Base-by-base conservation (phyloP, 2,113 vertebrate species). In the Irena cyanogastra region DNA sequence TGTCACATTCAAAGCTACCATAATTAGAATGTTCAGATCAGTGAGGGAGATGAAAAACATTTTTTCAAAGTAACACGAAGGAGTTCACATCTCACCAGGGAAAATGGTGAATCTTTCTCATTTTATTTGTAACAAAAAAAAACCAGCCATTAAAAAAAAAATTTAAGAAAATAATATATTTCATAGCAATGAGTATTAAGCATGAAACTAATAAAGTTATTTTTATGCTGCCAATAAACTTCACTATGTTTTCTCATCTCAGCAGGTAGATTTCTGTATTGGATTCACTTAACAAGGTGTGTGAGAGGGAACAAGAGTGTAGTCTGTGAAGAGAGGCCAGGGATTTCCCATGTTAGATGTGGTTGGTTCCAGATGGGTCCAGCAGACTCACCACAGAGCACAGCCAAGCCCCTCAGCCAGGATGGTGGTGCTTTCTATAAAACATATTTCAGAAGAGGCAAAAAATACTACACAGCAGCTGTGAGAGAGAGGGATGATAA, bases 21-120 rank as follows among this genome's bases (percentile, higher is more conserved):
- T 66, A 94, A 87, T 83, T 91, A 69, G 47, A 82, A 37, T 31
- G 31, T 70, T 94, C 45, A 92, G 49, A 92, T 90, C 57, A 66
- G 16, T 1, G 1, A 87, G 39, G 21, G 27, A 90, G 37, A 87
- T 87, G 66, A 92, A 92, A 91, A 87, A 49, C 15, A 56, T 18
- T 90, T 95, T 83, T 83, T 90, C 49, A 86, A 93, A 87, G 57
- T 31, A 85, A 56, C 27, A 35, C 0, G 0, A n/a, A 79, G 24
- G 49, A 90, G 59, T 69, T 89, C 24, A 56, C 13, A 60, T 21
- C n/a, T 85, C 79, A 76, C 19, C 19, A 76, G 53, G 41, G 41
- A 19, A 88, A 92, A 79, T 13, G 4, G 13, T 45, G 41, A 63
- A 49, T 90, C 8, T 57, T 80, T 79, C 28, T 66, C 7, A 35